phyloP scores from a whole-genome alignment of 2,797 vertebrate species.

The Gouania willdenowi region DNA sequence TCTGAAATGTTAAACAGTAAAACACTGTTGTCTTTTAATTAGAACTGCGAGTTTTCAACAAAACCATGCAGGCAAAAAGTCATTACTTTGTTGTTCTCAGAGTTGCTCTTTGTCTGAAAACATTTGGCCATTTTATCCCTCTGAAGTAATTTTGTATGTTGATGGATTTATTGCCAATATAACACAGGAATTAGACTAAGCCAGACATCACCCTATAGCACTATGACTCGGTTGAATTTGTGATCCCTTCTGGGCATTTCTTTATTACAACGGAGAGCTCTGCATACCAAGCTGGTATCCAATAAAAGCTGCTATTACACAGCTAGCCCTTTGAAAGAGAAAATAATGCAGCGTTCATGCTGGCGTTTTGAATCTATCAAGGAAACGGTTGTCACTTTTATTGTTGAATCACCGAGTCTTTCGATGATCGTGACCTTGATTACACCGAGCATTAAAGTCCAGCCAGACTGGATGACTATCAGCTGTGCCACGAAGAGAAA shows the following conservation, averaged over 20 bases:
- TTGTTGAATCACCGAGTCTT: slow-evolving; percentile 15
- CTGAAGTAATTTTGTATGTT: slow-evolving; percentile 21
- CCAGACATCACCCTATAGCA: slow-evolving; percentile 24
- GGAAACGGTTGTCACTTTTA: not conserved
- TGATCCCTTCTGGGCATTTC: slow-evolving; percentile 27
- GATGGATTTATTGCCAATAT: slow-evolving; percentile 43
- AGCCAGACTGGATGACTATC: too few species aligned
- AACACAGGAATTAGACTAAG: slow-evolving; percentile 30
- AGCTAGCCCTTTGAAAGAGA: not conserved
- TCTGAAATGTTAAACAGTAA: not conserved
- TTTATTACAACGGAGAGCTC: slow-evolving; percentile 31
- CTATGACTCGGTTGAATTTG: slow-evolving; percentile 22
- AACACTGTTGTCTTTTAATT: not conserved
- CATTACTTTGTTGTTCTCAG: too few species aligned
- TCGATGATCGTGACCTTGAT: too few species aligned
- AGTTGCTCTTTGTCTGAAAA: not conserved
- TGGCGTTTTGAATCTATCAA: not conserved
- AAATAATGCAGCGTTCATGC: slow-evolving; percentile 5
- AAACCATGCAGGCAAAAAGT: not conserved
- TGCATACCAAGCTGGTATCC: slow-evolving; percentile 1
- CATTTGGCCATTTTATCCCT: slow-evolving; percentile 9
- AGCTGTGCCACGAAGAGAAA: too few species aligned
- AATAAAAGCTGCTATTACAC: slow-evolving; percentile 9
- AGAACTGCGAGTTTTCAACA: not conserved
- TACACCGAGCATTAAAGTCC: too few species aligned